Evolutionary conservation across 2,113 vertebrate species (phyloP), one percentile per base, ranked within the genome.

Genomic region (Hypocryptadius cinnamomeus): DNA sequence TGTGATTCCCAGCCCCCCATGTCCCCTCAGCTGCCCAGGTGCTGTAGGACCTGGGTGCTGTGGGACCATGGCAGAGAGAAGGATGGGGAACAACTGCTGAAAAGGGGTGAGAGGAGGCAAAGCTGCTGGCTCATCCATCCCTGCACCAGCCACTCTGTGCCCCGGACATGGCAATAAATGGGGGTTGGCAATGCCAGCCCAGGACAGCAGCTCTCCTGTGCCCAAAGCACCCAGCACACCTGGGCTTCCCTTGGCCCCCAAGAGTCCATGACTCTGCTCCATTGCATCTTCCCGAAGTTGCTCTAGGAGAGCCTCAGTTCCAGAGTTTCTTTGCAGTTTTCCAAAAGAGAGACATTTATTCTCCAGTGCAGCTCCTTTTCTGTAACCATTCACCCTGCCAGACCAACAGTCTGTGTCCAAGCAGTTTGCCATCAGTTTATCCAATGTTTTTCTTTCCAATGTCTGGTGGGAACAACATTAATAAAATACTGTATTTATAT

Each of bases 171-270:
- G 70, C 73, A 56, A 66, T 72, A 51, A 90, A 45, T 24, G 28
- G 40, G 28, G 24, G 3, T 6, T 27, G 64, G 70, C 61, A 56
- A 13, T 3, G 45, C 64, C 54, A 27, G 63, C 10, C 11, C 19
- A 2, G 66, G 42, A 37, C 61, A 31, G 51, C 0, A 0, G 8
- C n/a, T 39, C 23, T 37, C 21, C 48, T 0, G 0, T 33, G 47
- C 2, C 77, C 59, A 4, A 48, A 71, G 40, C 51, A 61, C 21
- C 17, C n/a, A 21, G 21, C 19, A 59, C 31, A 25, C 13, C 30
- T 11, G 8, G 30, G 9, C 5, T 2, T 20, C 57, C 53, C 22
- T 1, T 1, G 27, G 9, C 28, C 14, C 47, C 45, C n/a, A 40
- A 2, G 1, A 3, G 5, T 28, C 28, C 15, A 2, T 5, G 2